Conservation (phyloP, 2,888 invertebrate species). For the Lucinisca nassula region DNA sequence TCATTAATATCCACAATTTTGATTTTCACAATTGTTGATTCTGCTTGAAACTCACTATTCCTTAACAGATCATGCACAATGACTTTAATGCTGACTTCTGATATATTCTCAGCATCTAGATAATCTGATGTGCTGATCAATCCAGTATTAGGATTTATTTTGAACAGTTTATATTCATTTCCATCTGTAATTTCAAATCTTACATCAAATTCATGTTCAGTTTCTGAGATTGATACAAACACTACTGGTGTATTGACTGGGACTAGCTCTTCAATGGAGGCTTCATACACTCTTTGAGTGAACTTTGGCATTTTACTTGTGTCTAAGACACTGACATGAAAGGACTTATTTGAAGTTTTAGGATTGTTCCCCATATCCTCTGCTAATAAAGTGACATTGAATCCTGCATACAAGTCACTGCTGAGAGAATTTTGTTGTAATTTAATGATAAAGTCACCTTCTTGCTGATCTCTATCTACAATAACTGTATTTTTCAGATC, state of each 20-base stretch:
- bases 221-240: conserved; percentile 95
- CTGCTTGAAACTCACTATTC: conserved; percentile 94
- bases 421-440: conserved; percentile 93
- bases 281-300: conserved; percentile 91
- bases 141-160: conserved; percentile 95
- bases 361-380: conserved; percentile 92
- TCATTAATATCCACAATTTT: conserved; percentile 97
- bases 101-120: conserved; percentile 95
- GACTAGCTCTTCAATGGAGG: conserved; percentile 95
- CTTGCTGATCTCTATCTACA: conserved; percentile 88
- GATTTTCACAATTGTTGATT: conserved; percentile 93
- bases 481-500: conserved; percentile 97
- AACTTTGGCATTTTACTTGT: conserved; percentile 94
- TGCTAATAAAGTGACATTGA: conserved; percentile 95
- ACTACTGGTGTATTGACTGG: conserved; percentile 95
- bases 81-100: conserved; percentile 89
- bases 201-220: conserved; percentile 95
- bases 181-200: conserved; percentile 93
- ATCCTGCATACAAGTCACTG: conserved; percentile 93
- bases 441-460: conserved; percentile 91
- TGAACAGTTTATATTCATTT: conserved; percentile 96
- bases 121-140: conserved; percentile 95
- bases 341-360: conserved; percentile 87
- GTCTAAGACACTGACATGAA: conserved; percentile 94
- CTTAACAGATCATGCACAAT: conserved; percentile 90